Conservation (phyloP, 2,113 vertebrate species). For the Prunella fulvescens region DNA sequence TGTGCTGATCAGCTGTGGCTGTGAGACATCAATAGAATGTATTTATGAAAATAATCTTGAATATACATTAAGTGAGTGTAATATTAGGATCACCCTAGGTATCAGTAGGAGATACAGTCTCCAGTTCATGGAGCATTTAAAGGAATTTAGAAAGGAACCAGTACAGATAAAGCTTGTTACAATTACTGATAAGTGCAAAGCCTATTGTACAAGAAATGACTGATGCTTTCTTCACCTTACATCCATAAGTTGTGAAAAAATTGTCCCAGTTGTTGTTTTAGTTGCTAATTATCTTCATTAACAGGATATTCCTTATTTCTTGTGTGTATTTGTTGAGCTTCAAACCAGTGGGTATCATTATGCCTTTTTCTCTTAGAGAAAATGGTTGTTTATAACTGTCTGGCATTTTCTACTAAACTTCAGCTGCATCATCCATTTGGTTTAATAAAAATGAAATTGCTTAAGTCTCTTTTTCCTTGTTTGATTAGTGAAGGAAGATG, state of each 20-base stretch:
- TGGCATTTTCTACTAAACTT: slow-evolving; percentile 3
- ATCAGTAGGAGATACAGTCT: background rate
- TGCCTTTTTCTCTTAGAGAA: background rate
- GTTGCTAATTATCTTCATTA: background rate
- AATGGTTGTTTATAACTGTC: background rate
- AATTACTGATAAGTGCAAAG: background rate
- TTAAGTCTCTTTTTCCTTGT: background rate
- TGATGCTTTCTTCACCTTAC: background rate
- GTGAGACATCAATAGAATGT: background rate
- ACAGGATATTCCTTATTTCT: background rate
- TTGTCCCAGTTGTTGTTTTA: background rate
- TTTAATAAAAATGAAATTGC: slow-evolving; percentile 8
- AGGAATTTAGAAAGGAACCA: background rate
- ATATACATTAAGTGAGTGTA: background rate
- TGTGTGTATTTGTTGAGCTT: background rate
- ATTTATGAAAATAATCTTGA: background rate
- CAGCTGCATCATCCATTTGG: background rate
- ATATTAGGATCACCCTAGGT: background rate
- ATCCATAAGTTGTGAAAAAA: background rate
- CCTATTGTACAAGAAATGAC: background rate
- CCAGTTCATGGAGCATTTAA: background rate
- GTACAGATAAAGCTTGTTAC: background rate
- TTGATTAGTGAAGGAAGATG: background rate
- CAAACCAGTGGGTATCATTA: background rate
- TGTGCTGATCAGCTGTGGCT: background rate